Evolutionary conservation across 2,888 invertebrate genomes (phyloP), one percentile per base, ranked within the genome.

Genomic region (Apamea epomidion): DNA sequence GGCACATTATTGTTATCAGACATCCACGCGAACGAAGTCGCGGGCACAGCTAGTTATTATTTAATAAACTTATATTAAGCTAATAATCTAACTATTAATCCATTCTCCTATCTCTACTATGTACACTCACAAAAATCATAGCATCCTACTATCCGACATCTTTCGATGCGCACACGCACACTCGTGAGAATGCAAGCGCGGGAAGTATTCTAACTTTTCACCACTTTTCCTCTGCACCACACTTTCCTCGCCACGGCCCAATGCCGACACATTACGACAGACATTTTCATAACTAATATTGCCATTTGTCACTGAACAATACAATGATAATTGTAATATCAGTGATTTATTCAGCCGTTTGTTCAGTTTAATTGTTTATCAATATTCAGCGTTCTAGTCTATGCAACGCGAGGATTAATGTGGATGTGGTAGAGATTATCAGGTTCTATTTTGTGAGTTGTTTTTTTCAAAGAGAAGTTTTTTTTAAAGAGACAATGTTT

Each of bases 131-230:
- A 67, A 65, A 71, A 32, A 65, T 42, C 37, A 64, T 74, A 75
- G 74, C 77, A 32, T 48, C 12, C 48, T 18, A 78, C 65, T 62
- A n/a, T 32, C 14, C 12, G 14, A 60, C n/a, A 81, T 83, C 87
- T 81, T 65, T 16, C 12, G 0, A 0, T 90, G 62, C 62, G 67
- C 76, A 58, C 88, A 76, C 65, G 79, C 72, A 65, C 14, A 12
- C 81, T 90, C 90, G 91, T 91, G 91, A 91, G 91, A 92, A 90
- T 90, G 84, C 86, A 87, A 83, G 82, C 91, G 91, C 91, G 92
- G 93, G 92, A 93, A 93, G 92, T 93, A 92, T 92, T 93, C 90
- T 88, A 91, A 91, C 93, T 94, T 95, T 94, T 94, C 93, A 92
- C 94, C 85, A 93, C 93, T 95, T 95, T 95, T 94, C 94, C 92